Evolutionary conservation across 1,140 invertebrate genomes (phyloP), one percentile per base, ranked within the genome.

Genomic region (Psilanteris sp.): DNA sequence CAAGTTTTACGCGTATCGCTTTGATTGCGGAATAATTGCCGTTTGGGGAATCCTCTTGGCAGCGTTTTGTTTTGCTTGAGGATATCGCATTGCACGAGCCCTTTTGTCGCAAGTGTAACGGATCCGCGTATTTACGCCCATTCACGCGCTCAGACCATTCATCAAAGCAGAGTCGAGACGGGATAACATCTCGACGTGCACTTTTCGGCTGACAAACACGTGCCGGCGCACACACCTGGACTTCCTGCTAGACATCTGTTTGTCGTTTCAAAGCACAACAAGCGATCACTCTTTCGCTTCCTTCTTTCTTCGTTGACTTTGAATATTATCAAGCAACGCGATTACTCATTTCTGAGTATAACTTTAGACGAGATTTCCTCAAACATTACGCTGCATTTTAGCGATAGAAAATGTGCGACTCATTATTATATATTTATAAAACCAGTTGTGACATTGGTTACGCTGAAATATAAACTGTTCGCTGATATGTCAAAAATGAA

Each of bases 171-270:
- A 50, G 9, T 3, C 32, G 34, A 57, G 41, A 10, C 41, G 8
- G 50, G 37, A 43, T 71, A 29, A 3, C 43, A 73, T 50, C 59
- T 59, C 31, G 59, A 48, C 34, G 24, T 48, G 29, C 59, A 66
- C 59, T 66, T 73, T 73, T 59, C 22, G 50, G 32, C 70, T 37
- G 43, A 59, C 43, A 36, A 73, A 66, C 70, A 41, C 70, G 59
- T 66, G 59, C 59, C 70, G 8, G 3, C 20, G 0, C 34, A 59
- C 52, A 13, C 70, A 73, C 70, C 70, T 73, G 55, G 55, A 72
- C 57, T 72, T 72, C 57, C 48, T 57, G 39, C 41, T 37, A 72
- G 32, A 72, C 68, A 72, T 72, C 55, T 72, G 68, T 55, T 54
- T 15, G 5, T 22, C 14, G 11, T 39, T 3, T 31, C 14, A 36